Evolutionary conservation across 2,888 invertebrate genomes (phyloP).

Genomic region (Eupithecia inturbata): DNA sequence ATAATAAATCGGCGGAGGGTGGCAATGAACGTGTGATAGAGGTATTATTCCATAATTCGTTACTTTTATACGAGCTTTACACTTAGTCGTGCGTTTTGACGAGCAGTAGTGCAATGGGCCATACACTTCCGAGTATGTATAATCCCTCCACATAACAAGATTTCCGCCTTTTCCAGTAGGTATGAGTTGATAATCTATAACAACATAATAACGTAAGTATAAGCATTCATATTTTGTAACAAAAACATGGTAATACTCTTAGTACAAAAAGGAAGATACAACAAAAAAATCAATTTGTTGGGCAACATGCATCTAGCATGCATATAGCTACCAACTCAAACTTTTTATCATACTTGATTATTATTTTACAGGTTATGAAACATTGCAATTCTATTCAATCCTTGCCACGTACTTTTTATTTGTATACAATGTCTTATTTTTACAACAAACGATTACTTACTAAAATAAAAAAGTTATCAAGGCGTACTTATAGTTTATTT

Average conservation of each 20-base stretch:
- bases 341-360: not conserved
- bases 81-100: conserved; percentile 16
- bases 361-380: not conserved
- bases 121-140: conserved; percentile 23
- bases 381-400: not conserved
- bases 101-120: conserved; percentile 21
- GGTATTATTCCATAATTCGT: conserved; percentile 8
- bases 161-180: conserved; percentile 22
- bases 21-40: conserved; percentile 8
- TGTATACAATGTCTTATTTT: not conserved
- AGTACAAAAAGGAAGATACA: not conserved
- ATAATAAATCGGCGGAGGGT: conserved; percentile 15
- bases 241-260: not conserved
- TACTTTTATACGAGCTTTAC: conserved; percentile 21
- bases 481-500: not conserved
- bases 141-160: conserved; percentile 25
- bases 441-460: not conserved
- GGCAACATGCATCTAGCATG: not conserved
- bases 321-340: not conserved
- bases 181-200: conserved; percentile 10
- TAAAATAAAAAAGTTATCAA: not conserved
- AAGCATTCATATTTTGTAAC: not conserved
- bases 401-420: not conserved
- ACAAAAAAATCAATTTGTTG: not conserved
- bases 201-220: not conserved